Conservation (phyloP, 2,797 vertebrate genomes). For the Xerus rutilus region DNA sequence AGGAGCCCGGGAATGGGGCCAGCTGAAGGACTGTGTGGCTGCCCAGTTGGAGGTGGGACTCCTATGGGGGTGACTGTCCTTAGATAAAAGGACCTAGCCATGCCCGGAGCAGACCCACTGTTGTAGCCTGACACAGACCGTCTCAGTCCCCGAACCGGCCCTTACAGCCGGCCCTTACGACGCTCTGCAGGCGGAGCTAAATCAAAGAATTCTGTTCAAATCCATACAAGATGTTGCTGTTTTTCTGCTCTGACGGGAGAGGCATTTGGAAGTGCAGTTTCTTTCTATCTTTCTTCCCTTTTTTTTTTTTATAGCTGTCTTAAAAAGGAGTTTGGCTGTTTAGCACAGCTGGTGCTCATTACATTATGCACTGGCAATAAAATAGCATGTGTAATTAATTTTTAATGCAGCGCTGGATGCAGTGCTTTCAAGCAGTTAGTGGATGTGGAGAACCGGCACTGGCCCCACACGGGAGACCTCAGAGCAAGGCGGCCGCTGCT, state of each 20-base stretch:
- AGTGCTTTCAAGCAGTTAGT: slow-evolving; percentile 90
- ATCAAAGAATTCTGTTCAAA: slow-evolving; percentile 91
- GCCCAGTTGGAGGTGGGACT: not conserved
- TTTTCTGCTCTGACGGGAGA: slow-evolving; percentile 90
- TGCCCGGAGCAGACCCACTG: rapidly evolving
- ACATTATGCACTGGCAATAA: slow-evolving; percentile 96
- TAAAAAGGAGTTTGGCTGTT: slow-evolving; percentile 97
- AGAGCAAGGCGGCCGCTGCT: slow-evolving; percentile 82
- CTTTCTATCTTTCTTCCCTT: slow-evolving; percentile 83
- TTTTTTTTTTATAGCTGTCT: slow-evolving; percentile 93
- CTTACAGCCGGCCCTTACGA: slow-evolving; percentile 88
- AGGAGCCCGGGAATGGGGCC: not conserved
- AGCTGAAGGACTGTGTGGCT: not conserved
- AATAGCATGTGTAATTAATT: slow-evolving; percentile 97
- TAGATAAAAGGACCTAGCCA: slow-evolving; percentile 66
- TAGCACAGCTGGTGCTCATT: slow-evolving; percentile 99
- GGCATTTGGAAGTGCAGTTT: slow-evolving; percentile 91
- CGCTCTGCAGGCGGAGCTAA: slow-evolving; percentile 87
- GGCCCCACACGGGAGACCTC: slow-evolving; percentile 88
- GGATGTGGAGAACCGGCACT: slow-evolving; percentile 86
- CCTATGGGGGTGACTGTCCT: not conserved
- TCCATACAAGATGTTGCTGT: slow-evolving; percentile 90
- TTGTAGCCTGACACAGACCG: slow-evolving; percentile 63
- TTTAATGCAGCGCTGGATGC: slow-evolving; percentile 93
- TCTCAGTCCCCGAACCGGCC: slow-evolving; percentile 84